Percentiles rank a stretch among this genome's conserved stretches.
phyloP scores from a whole-genome alignment of 2,113 vertebrate genomes.

The Ictidomys tridecemlineatus region DNA sequence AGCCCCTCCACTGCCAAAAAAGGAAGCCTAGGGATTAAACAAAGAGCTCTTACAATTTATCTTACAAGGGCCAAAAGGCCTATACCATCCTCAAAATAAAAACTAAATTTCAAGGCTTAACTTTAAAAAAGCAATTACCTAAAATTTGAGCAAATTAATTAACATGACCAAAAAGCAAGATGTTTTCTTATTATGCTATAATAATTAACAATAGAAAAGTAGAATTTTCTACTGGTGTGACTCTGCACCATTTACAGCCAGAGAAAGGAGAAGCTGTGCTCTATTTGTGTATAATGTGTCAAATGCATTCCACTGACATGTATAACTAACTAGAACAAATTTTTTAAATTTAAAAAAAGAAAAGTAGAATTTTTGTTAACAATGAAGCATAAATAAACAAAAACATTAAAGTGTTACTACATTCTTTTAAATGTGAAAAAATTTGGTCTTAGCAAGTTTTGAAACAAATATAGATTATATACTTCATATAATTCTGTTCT shows the following conservation, averaged over 20 bases:
- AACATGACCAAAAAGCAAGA: conserved; percentile 29
- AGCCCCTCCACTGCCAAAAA: conserved; percentile 86
- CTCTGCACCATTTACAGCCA: too few species aligned
- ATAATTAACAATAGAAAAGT: not conserved
- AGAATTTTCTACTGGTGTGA: not conserved
- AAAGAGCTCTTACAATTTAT: conserved; percentile 74
- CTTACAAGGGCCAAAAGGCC: conserved; percentile 29
- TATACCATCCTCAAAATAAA: conserved; percentile 32
- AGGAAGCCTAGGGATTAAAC: conserved; percentile 87
- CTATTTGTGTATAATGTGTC: too few species aligned
- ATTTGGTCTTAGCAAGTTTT: conserved; percentile 26
- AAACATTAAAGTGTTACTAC: conserved; percentile 58
- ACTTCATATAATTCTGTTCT: conserved; percentile 33
- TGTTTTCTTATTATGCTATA: conserved; percentile 6
- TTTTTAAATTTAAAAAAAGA: not conserved
- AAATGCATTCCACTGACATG: too few species aligned
- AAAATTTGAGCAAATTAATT: conserved; percentile 58
- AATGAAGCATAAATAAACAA: conserved; percentile 64
- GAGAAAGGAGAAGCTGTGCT: too few species aligned
- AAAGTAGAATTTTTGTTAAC: not conserved
- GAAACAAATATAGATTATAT: conserved; percentile 29
- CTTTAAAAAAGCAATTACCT: conserved; percentile 41
- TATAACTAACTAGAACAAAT: too few species aligned
- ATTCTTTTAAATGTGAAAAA: conserved; percentile 22
- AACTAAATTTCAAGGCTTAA: conserved; percentile 5